Base-by-base conservation (phyloP, 1,140 invertebrate genomes). In the Parapsyche elsis region DNA sequence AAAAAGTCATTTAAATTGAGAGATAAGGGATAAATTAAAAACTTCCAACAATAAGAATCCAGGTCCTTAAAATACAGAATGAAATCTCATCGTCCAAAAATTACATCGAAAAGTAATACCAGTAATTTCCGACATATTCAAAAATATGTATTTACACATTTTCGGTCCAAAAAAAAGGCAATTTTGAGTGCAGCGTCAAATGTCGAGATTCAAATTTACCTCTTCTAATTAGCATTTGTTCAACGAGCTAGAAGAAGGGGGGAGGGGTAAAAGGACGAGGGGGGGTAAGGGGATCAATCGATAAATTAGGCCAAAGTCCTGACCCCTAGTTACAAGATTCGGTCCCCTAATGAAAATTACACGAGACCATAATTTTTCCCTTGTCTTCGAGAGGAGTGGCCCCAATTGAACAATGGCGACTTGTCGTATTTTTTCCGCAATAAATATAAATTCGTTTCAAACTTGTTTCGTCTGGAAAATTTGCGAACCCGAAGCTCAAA, bases 121-220 rank as follows among this genome's bases (percentile, higher is more conserved):
- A n/a, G n/a, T n/a, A n/a, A n/a, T n/a, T n/a, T n/a, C n/a, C n/a
- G n/a, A n/a, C n/a, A n/a, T n/a, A n/a, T n/a, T n/a, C n/a, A n/a
- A n/a, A n/a, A n/a, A n/a, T n/a, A n/a, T n/a, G n/a, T n/a, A n/a
- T n/a, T n/a, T n/a, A n/a, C n/a, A n/a, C n/a, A n/a, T n/a, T n/a
- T n/a, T n/a, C n/a, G n/a, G n/a, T n/a, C n/a, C n/a, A n/a, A n/a
- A n/a, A n/a, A n/a, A n/a, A n/a, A n/a, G n/a, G n/a, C n/a, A n/a
- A n/a, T n/a, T n/a, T n/a, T n/a, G n/a, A n/a, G n/a, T n/a, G n/a
- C n/a, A n/a, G n/a, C n/a, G n/a, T n/a, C n/a, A n/a, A n/a, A n/a
- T 67, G 23, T 67, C 64, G 26, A 5, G 64, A 67, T 67, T 67
- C 64, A 67, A 67, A 67, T 67, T 67, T 67, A 67, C 64, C 64